A percentile compares a stretch with the other conserved stretches of the same genome.
phyloP scores from a whole-genome alignment of 2,888 invertebrate genomes.

The Pterostichus madidus region DNA sequence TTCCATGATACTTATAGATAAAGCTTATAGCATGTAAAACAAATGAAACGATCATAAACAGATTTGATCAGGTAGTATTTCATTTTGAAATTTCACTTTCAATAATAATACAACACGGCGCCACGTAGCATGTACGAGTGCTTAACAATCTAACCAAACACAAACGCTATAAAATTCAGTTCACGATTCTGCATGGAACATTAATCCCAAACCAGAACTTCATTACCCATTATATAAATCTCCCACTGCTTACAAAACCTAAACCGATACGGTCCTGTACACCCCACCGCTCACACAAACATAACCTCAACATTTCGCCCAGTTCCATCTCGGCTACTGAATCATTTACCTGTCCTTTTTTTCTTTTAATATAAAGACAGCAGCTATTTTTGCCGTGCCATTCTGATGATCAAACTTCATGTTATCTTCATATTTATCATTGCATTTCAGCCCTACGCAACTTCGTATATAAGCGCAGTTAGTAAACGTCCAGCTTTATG shows the following conservation, averaged over 20 bases:
- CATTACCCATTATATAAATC: conserved; percentile 42
- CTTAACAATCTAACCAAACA: conserved; percentile 33
- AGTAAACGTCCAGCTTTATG: too few species aligned
- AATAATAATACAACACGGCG: not conserved
- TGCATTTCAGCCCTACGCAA: too few species aligned
- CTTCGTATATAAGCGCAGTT: too few species aligned
- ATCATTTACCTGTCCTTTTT: not conserved
- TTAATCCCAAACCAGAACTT: conserved; percentile 36
- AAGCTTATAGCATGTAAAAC: too few species aligned
- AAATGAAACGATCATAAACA: not conserved
- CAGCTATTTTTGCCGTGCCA: too few species aligned
- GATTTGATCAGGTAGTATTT: conserved; percentile 3
- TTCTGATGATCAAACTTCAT: too few species aligned
- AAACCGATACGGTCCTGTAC: conserved; percentile 43
- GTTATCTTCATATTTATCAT: too few species aligned
- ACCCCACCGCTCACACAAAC: conserved; percentile 24
- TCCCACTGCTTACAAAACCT: conserved; percentile 48
- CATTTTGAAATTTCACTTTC: conserved; percentile 44
- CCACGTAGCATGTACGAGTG: not conserved
- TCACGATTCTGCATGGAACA: conserved; percentile 48
- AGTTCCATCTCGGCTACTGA: not conserved
- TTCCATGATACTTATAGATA: too few species aligned
- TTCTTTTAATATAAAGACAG: too few species aligned
- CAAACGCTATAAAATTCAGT: conserved; percentile 36
- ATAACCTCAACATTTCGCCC: not conserved